Conservation (phyloP, 2,888 invertebrate genomes). For the Alentia gelatinosa region DNA sequence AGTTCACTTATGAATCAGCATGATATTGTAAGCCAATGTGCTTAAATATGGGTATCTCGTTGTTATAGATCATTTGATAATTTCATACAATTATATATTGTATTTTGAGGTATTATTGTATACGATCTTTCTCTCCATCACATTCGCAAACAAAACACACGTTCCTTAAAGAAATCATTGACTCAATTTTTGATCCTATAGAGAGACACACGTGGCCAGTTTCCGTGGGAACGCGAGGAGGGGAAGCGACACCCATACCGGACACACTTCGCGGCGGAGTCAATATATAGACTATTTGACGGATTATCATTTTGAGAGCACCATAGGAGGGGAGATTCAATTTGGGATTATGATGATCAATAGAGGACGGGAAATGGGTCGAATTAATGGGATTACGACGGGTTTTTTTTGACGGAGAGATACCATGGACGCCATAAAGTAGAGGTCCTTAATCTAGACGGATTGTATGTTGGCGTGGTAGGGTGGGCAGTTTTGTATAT, state of each 20-base stretch:
- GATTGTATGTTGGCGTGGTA: background rate
- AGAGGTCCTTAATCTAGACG: background rate
- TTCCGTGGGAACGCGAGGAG: background rate
- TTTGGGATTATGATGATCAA: conserved; percentile 10
- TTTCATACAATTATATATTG: too few relatives aligned
- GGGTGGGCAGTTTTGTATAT: background rate
- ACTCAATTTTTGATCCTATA: too few relatives aligned
- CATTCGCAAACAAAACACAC: too few relatives aligned
- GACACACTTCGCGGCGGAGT: background rate
- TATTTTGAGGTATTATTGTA: too few relatives aligned
- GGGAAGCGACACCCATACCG: background rate
- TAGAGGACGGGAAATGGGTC: background rate
- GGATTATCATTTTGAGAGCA: background rate
- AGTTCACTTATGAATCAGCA: too few relatives aligned
- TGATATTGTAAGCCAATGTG: too few relatives aligned
- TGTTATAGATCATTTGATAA: too few relatives aligned
- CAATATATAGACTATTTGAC: conserved; percentile 3
- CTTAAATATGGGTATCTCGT: too few relatives aligned
- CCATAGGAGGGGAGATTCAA: background rate
- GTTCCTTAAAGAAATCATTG: too few relatives aligned
- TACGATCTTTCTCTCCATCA: too few relatives aligned
- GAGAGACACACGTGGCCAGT: too few relatives aligned
- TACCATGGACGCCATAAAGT: background rate
- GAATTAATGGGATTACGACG: background rate
- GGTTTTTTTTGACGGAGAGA: background rate